Evolutionary conservation across 1,140 invertebrate species (phyloP).

Genomic region (Stratiolaelaps scimitus): DNA sequence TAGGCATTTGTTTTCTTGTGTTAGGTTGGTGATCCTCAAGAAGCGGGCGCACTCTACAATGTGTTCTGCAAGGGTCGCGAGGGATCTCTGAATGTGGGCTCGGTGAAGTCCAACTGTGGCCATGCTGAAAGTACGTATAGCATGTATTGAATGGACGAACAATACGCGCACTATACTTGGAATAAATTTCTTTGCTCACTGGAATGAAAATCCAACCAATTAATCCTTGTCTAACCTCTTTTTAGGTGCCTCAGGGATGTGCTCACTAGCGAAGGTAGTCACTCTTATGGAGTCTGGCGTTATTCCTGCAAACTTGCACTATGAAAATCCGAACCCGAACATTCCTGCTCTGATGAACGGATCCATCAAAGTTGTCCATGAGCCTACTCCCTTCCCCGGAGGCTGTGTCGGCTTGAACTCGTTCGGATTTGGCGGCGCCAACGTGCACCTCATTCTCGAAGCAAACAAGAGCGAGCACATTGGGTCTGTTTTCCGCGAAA

Average conservation of each 20-base stretch:
- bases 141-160: constrained; percentile 29
- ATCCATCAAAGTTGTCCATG: constrained; percentile 37
- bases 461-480: constrained; percentile 31
- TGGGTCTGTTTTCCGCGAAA: constrained; percentile 22
- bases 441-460: constrained; percentile 44
- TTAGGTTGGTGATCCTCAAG: constrained; percentile 54
- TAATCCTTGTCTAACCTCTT: too few relatives aligned
- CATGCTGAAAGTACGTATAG: constrained; percentile 74
- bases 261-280: constrained; percentile 43
- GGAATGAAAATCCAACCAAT: background rate
- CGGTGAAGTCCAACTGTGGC: constrained; percentile 83
- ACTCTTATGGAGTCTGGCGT: constrained; percentile 44
- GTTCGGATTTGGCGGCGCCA: constrained; percentile 48
- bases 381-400: constrained; percentile 30
- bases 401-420: constrained; percentile 42
- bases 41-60: constrained; percentile 67
- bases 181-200: background rate
- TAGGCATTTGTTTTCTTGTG: too few relatives aligned
- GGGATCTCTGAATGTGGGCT: constrained; percentile 64
- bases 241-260: constrained; percentile 37
- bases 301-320: constrained; percentile 49
- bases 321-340: constrained; percentile 45
- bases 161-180: constrained; percentile 12
- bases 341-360: constrained; percentile 43
- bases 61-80: constrained; percentile 55